phyloP scores from a whole-genome alignment of 2,113 vertebrate genomes.

The Neotoma lepida region DNA sequence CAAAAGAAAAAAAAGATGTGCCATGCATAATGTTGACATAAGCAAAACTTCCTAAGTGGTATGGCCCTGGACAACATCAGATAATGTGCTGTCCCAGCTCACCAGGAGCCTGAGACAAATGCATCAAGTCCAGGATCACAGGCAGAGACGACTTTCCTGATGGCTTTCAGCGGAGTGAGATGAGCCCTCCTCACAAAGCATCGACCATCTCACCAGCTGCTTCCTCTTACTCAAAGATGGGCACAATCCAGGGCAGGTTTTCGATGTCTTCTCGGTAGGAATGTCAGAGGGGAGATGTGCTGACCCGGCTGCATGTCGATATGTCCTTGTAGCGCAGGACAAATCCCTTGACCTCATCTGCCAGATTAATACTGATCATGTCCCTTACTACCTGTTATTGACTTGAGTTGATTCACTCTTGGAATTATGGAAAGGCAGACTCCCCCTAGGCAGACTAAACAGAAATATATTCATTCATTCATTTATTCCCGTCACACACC shows the following conservation, averaged over 20 bases:
- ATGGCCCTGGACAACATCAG: conserved; percentile 26
- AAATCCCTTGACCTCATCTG: not conserved
- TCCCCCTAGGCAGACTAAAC: not conserved
- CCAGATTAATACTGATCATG: not conserved
- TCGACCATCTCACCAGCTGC: not conserved
- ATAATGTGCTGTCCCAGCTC: conserved; percentile 33
- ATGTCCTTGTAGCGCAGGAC: not conserved
- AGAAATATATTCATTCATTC: not conserved
- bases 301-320: not conserved
- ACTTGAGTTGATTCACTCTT: not conserved
- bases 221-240: not conserved
- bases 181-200: not conserved
- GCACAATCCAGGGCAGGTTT: not conserved
- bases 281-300: not conserved
- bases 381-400: not conserved
- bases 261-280: not conserved
- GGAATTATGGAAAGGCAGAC: not conserved
- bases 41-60: conserved; percentile 73
- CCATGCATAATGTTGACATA: conserved; percentile 74
- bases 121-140: not conserved
- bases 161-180: conserved; percentile 28
- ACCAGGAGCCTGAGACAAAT: conserved; percentile 64
- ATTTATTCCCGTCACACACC: not conserved
- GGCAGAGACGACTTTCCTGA: conserved; percentile 12
- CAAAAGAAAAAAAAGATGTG: conserved; percentile 47